A percentile compares a stretch with the other conserved stretches of the same genome.
These are phyloP conservation scores for Heliconius melpomene DNA, from an alignment of 1,140 invertebrate species.

Conservation along the genomic window DNA sequence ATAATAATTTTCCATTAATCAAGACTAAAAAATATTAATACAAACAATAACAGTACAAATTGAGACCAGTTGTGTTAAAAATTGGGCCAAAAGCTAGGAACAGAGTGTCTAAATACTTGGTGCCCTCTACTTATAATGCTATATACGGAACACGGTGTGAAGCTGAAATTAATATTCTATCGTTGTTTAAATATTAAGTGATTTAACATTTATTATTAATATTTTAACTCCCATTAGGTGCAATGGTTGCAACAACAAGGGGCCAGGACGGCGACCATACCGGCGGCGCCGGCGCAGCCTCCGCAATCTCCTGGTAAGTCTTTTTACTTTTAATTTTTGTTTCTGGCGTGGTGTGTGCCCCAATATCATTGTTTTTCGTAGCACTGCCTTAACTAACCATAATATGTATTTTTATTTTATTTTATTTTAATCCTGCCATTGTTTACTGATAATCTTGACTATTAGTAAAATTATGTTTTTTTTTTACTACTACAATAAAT, in stretches of 20 bases:
- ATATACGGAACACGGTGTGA: too few relatives aligned
- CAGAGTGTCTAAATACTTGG: too few relatives aligned
- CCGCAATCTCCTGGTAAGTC: slow-evolving; percentile 66
- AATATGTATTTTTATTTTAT: background rate
- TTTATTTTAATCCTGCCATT: background rate
- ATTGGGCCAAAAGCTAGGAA: too few relatives aligned
- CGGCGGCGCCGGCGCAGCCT: slow-evolving; percentile 56
- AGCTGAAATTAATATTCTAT: too few relatives aligned
- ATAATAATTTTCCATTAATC: too few relatives aligned
- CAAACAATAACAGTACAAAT: too few relatives aligned
- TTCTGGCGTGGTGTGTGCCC: background rate
- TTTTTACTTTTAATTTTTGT: background rate
- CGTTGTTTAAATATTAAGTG: too few relatives aligned
- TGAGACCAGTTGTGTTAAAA: too few relatives aligned
- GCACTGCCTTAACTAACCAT: background rate
- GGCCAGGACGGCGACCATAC: slow-evolving; percentile 81
- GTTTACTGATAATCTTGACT: too few relatives aligned
- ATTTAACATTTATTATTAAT: background rate
- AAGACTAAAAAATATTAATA: too few relatives aligned
- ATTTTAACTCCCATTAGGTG: slow-evolving; percentile 54
- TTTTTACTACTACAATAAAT: background rate
- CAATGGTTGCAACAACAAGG: slow-evolving; percentile 85
- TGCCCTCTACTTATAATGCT: too few relatives aligned
- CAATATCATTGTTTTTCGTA: background rate
- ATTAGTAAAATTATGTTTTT: background rate